Percentiles rank a stretch among this genome's conserved stretches.
These are phyloP conservation scores for Drosophila ambigua DNA, from an alignment of 1,140 invertebrate genomes.

Conservation along the genomic window DNA sequence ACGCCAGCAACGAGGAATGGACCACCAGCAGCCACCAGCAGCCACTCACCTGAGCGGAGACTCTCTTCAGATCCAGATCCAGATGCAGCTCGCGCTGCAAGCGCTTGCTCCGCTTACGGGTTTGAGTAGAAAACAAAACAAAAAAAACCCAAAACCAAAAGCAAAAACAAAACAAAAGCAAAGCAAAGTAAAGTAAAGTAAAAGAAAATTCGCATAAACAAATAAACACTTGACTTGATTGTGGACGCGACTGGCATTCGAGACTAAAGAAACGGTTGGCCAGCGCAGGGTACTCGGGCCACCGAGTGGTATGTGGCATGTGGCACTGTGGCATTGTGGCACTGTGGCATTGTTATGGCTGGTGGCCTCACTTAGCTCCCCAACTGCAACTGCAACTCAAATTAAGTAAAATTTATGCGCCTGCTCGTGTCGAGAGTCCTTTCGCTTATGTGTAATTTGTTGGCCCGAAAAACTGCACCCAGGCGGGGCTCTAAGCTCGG, in stretches of 20 bases:
- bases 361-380: slow-evolving; percentile 25
- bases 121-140: slow-evolving; percentile 12
- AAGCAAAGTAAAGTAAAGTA: neutral
- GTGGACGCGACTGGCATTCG: slow-evolving; percentile 44
- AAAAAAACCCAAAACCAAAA: slow-evolving; percentile 12
- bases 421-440: too few relatives aligned
- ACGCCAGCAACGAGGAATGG: slow-evolving; percentile 34
- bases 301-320: too few relatives aligned
- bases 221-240: slow-evolving; percentile 81
- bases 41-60: slow-evolving; percentile 31
- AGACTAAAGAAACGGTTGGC: slow-evolving; percentile 2
- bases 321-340: neutral
- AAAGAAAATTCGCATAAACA: slow-evolving; percentile 62
- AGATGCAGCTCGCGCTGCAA: too few relatives aligned
- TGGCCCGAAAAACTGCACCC: neutral
- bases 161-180: slow-evolving; percentile 12
- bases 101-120: slow-evolving; percentile 21
- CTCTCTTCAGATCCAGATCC: neutral
- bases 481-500: too few relatives aligned
- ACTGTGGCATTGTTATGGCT: slow-evolving; percentile 59
- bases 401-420: slow-evolving; percentile 68
- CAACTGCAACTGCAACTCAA: slow-evolving; percentile 34
- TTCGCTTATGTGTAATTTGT: slow-evolving; percentile 3
- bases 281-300: too few relatives aligned
- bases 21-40: slow-evolving; percentile 44